Evolutionary conservation across 2,888 invertebrate species (phyloP), one percentile per base, ranked within the genome.

Genomic region (Cephalotes varians): DNA sequence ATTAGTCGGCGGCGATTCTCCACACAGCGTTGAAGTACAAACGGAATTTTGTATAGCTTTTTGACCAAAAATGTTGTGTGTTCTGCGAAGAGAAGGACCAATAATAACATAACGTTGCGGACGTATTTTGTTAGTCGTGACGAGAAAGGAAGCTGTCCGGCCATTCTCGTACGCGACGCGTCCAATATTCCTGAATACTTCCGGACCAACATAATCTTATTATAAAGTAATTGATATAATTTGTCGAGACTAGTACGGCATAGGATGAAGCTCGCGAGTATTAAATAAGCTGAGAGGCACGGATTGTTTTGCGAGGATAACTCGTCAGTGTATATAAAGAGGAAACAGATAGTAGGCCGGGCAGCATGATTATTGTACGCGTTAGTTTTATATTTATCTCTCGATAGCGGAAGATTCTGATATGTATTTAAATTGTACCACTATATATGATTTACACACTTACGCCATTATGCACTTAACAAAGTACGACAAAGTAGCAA

Each of bases 391-490:
- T 77, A 77, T 77, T 77, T 77, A 77, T 44, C 54, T 77, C 77
- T 67, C 77, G 56, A 40, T 31, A 56, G 56, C 18, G 21, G 28
- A 77, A 77, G 56, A 47, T 77, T 69, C 67, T 56, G 56, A 77
- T 77, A 69, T 58, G 47, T 67, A 77, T 77, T 67, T 67, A 77
- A 77, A 77, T 77, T 77, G 34, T 67, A 77, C 15, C 15, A 65
- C 15, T 31, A 40, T 49, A 65, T 54, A 40, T 37, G 51, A 51
- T 64, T 76, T 77, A 58, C 44, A 56, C 56, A 77, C 56, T 77
- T 77, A 69, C 7, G 77, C 77, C 77, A 77, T 77, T 77, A 77
- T 77, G 69, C 77, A 77, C 77, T 77, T 67, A 77, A 77, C 44
- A 44, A 51, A 56, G 6, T 77, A 76, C 9, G 44, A 77, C 37